Evolutionary conservation across 1,140 invertebrate genomes (phyloP).

Genomic region (Theocolax elegans): DNA sequence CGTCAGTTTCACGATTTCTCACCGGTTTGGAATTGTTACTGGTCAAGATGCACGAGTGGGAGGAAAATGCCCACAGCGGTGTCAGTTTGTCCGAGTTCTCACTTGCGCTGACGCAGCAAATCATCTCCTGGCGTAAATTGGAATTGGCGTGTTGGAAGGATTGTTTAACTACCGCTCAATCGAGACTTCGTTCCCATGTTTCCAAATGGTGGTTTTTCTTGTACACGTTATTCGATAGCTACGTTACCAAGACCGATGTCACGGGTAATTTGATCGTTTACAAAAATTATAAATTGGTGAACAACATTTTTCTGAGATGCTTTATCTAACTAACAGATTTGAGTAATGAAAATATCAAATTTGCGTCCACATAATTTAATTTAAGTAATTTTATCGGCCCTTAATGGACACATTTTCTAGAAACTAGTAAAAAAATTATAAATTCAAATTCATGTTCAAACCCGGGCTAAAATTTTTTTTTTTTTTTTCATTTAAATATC

Average conservation of each 20-base stretch:
- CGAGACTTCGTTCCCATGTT: constrained; percentile 73
- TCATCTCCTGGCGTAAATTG: constrained; percentile 91
- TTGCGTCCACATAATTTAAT: too few relatives aligned
- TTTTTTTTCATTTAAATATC: too few relatives aligned
- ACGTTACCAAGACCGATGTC: constrained; percentile 45
- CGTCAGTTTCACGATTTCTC: constrained; percentile 87
- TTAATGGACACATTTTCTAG: too few relatives aligned
- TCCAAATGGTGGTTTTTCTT: constrained; percentile 93
- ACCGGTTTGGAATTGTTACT: constrained; percentile 91
- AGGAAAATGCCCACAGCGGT: constrained; percentile 86
- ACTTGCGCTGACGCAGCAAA: constrained; percentile 78
- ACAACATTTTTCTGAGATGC: too few relatives aligned
- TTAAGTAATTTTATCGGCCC: too few relatives aligned
- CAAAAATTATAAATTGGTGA: too few relatives aligned
- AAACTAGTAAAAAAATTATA: too few relatives aligned
- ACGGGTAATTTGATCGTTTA: too few relatives aligned
- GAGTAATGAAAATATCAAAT: too few relatives aligned
- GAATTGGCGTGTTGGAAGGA: constrained; percentile 90
- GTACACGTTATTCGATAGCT: constrained; percentile 76
- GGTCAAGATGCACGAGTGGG: constrained; percentile 89
- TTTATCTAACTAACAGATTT: too few relatives aligned
- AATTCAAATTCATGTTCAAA: too few relatives aligned
- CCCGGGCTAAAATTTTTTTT: too few relatives aligned
- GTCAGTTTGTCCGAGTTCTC: constrained; percentile 84
- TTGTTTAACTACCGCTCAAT: constrained; percentile 74